Evolutionary conservation across 1,140 invertebrate genomes (phyloP).

Genomic region (Hetaerina americana): DNA sequence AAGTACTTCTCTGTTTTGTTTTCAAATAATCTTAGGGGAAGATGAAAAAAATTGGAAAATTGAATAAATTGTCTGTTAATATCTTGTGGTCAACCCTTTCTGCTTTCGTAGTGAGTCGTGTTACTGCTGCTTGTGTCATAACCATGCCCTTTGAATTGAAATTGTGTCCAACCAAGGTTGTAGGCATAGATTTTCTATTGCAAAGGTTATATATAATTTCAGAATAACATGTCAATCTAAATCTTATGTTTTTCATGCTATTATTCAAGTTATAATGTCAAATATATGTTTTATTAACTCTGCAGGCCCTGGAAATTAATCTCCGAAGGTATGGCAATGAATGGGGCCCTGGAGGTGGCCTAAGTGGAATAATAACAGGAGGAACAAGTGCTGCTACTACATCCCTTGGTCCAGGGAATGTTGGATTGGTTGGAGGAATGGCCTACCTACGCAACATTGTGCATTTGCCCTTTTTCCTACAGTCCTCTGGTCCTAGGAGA

Average conservation of each 20-base stretch:
- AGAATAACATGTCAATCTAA: background rate
- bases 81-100: no score
- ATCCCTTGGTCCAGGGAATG: conserved; percentile 6
- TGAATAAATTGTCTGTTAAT: no score
- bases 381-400: background rate
- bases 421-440: conserved; percentile 63
- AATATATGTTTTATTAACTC: conserved; percentile 12
- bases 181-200: no score
- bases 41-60: no score
- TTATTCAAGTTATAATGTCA: conserved; percentile 2
- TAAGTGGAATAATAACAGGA: background rate
- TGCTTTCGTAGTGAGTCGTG: no score
- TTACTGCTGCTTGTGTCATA: no score
- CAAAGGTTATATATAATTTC: no score
- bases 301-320: conserved; percentile 81
- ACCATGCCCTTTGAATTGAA: no score
- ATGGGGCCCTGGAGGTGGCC: conserved; percentile 39
- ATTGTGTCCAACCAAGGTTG: no score
- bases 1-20: no score
- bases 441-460: conserved; percentile 94
- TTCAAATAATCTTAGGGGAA: no score
- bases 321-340: conserved; percentile 71
- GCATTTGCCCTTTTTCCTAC: conserved; percentile 93
- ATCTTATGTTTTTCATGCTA: background rate
- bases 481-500: conserved; percentile 85